A percentile compares a stretch with the other conserved stretches of the same genome.
phyloP scores from a whole-genome alignment of 2,888 invertebrate species.

The Acleris literana region DNA sequence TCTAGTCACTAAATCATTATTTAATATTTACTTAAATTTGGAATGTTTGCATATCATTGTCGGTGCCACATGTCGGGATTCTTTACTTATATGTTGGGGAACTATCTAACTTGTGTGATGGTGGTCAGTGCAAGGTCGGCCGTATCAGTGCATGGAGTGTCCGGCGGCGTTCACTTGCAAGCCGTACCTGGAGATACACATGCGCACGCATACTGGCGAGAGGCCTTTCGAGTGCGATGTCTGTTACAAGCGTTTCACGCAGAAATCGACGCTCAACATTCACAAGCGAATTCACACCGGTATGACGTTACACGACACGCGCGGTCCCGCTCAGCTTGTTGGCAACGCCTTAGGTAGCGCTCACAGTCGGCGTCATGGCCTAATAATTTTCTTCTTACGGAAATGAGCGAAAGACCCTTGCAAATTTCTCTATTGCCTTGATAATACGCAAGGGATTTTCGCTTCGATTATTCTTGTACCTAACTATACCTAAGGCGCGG shows the following conservation, averaged over 20 bases:
- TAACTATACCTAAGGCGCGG: too few species aligned
- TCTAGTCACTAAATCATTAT: constrained; percentile 39
- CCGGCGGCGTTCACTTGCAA: constrained; percentile 85
- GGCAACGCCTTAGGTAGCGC: neutral
- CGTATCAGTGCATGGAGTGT: constrained; percentile 83
- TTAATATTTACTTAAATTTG: constrained; percentile 20
- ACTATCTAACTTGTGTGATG: constrained; percentile 18
- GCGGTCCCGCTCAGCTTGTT: constrained; percentile 14
- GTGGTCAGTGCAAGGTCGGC: constrained; percentile 80
- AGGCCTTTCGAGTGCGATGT: constrained; percentile 83
- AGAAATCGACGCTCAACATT: constrained; percentile 84
- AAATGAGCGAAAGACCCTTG: too few species aligned
- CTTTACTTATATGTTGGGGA: constrained; percentile 41
- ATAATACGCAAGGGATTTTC: too few species aligned
- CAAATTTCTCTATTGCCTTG: too few species aligned
- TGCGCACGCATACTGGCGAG: constrained; percentile 84
- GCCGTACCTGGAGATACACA: constrained; percentile 86
- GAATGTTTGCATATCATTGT: constrained; percentile 53
- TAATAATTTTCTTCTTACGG: too few species aligned
- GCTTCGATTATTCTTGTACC: too few species aligned
- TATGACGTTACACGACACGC: constrained; percentile 55
- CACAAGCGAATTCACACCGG: constrained; percentile 84
- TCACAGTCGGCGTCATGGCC: too few species aligned
- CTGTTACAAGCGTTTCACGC: constrained; percentile 84
- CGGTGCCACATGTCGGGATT: constrained; percentile 73